Conservation (phyloP, 2,113 vertebrate genomes). For the Zosterops lateralis region DNA sequence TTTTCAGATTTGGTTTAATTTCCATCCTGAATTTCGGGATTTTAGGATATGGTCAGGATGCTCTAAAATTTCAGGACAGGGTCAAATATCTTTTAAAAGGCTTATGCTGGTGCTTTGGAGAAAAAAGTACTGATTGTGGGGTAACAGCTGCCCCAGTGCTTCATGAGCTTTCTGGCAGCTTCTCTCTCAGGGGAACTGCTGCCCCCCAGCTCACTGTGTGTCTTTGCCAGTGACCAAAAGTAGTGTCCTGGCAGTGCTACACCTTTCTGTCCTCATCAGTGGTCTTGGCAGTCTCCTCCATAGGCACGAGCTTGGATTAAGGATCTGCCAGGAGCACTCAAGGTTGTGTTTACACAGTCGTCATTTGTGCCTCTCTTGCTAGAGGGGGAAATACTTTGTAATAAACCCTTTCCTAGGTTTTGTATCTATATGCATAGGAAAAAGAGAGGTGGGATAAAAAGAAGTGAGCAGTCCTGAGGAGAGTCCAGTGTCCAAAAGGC, state of each 20-base stretch:
- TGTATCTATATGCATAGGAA: accelerated
- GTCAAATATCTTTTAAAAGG: not conserved
- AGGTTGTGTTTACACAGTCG: accelerated
- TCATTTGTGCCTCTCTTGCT: not conserved
- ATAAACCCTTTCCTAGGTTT: not conserved
- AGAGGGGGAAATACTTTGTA: not conserved
- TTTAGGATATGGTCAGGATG: not conserved
- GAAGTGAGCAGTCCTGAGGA: not conserved
- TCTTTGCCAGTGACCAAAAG: not conserved
- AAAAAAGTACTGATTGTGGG: not conserved
- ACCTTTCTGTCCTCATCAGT: not conserved
- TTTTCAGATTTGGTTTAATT: not conserved
- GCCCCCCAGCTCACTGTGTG: not conserved
- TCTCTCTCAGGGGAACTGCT: not conserved
- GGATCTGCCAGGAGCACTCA: not conserved
- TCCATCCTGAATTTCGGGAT: not conserved
- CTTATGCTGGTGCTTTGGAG: not conserved
- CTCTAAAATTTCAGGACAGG: not conserved
- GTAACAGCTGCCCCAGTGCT: not conserved
- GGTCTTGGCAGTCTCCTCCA: not conserved
- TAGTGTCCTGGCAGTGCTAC: accelerated
- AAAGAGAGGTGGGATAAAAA: not conserved
- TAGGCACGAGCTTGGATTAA: accelerated
- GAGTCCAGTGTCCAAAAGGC: not conserved
- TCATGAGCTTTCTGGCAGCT: not conserved